Evolutionary conservation across 2,888 invertebrate species (phyloP), one percentile per base, ranked within the genome.

Genomic region (Acleris literana): DNA sequence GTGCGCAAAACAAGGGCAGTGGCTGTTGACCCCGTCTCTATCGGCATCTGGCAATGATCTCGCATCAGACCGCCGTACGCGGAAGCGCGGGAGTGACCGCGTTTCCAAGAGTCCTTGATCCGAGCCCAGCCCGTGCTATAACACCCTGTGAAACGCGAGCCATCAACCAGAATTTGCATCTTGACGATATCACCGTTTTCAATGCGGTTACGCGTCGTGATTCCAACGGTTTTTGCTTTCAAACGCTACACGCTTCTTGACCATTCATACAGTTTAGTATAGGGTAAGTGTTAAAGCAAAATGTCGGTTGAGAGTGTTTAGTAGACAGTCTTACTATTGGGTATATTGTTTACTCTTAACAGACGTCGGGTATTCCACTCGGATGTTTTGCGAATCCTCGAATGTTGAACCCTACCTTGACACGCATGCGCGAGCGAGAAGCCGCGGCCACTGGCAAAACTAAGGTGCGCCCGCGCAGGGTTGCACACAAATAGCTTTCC

Each of bases 361-460:
- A 88, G 86, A 87, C 77, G 77, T 79, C 76, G 82, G 81, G 81
- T 86, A 79, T 88, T 83, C 84, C 79, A 76, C 79, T 80, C 76
- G 78, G 72, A 75, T 84, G 82, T 87, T 88, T 85, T 89, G 74
- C 79, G 84, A 86, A 90, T 89, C 87, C 87, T 89, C 91, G 92
- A 90, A 86, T 92, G 81, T 90, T 92, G 92, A 92, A 92, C 92
- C 87, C 92, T 90, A 92, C 92, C 92, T 92, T 92, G 92, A 92
- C 92, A 91, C 86, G 92, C 78, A 89, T 91, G 91, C 83, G 85
- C 76, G 88, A 87, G 84, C 79, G 88, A 84, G 85, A 86, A 25
- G 58, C 60, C 22, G 60, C 60, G 25, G 56, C 53, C 79, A 79
- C 79, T 83, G 77, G 83, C 85, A 87, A 88, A 86, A 85, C 86